Evolutionary conservation across 2,888 invertebrate species (phyloP), one percentile per base, ranked within the genome.

Genomic region (Phortica magna): DNA sequence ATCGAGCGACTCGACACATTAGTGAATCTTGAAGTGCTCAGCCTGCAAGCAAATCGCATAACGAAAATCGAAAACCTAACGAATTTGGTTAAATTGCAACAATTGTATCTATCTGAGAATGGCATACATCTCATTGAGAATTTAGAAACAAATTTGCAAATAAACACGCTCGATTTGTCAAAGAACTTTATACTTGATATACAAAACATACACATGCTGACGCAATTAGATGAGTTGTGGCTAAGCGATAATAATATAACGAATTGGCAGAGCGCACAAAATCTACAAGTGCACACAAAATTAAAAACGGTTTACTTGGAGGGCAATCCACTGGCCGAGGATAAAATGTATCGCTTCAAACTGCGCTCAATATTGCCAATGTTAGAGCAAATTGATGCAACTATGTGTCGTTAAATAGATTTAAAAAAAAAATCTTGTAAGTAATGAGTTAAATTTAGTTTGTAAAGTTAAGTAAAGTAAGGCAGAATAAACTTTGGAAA

Each of bases 81-180:
- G 14, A 41, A n/a, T 6, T 91, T 97, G 55, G 93, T 89, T 0
- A 94, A 96, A 70, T 91, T 98, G 80, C 95, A 96, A 76, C 96
- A 98, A 89, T 91, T 98, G 14, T 98, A 98, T 89, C 88, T 98
- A 77, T 98, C 98, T 0, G 96, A 98, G 92, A 98, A 98, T 93
- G 98, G 97, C 14, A 93, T 98, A 39, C 93, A 94, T 10, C 14
- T 5, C 41, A 39, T 65, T 6, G n/a, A 65, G 7, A 65, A 65
- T 39, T 65, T 65, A 12, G 41, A 65, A 41, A 10, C n/a, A 4
- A 65, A 55, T 71, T n/a, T n/a, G 17, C 10, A 71, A n/a, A 3
- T 74, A 31, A 12, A 67, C 5, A 74, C 74, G 1, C 61, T 74
- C 17, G 65, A 74, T 41, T 55, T 74, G 39, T 74, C 74, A 7